Evolutionary conservation across 2,797 vertebrate species (phyloP).

Genomic region (Gambusia yucatana): DNA sequence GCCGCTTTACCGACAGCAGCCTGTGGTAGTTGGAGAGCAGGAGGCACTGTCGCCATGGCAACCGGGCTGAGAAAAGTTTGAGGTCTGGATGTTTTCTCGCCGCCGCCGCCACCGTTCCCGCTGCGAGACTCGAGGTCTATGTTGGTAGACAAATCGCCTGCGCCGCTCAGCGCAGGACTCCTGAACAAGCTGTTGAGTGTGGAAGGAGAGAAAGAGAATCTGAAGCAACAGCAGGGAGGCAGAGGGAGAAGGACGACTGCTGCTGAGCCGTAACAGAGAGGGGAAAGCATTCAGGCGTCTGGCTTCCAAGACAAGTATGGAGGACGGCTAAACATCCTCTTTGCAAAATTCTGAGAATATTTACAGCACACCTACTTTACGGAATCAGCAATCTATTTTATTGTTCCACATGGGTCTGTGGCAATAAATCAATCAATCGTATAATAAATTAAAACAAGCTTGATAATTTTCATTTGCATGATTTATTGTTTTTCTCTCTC

Average conservation of each 20-base stretch:
- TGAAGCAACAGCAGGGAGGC: background rate
- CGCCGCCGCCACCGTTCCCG: slow-evolving; percentile 31
- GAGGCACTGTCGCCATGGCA: slow-evolving; percentile 70
- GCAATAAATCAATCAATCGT: too few relatives aligned
- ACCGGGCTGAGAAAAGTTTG: slow-evolving; percentile 72
- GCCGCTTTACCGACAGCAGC: slow-evolving; percentile 58
- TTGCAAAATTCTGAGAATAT: background rate
- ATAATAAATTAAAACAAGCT: too few relatives aligned
- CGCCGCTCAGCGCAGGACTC: slow-evolving; percentile 59
- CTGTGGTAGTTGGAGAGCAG: slow-evolving; percentile 54
- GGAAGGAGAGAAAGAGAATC: slow-evolving; percentile 26
- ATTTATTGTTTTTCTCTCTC: too few relatives aligned
- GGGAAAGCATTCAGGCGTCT: background rate
- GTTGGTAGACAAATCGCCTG: slow-evolving; percentile 59
- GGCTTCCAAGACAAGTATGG: slow-evolving; percentile 3
- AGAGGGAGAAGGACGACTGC: background rate
- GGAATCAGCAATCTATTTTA: background rate
- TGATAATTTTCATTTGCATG: too few relatives aligned
- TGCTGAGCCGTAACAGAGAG: slow-evolving; percentile 6
- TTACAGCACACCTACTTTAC: background rate
- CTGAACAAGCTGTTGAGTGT: slow-evolving; percentile 73
- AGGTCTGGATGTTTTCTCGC: slow-evolving; percentile 63
- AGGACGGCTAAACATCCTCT: slow-evolving; percentile 20
- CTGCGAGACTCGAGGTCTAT: slow-evolving; percentile 50
- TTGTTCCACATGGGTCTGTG: too few relatives aligned